These are phyloP conservation scores for Mustela lutreola DNA, from an alignment of 2,113 vertebrate genomes.

Conservation along the genomic window DNA sequence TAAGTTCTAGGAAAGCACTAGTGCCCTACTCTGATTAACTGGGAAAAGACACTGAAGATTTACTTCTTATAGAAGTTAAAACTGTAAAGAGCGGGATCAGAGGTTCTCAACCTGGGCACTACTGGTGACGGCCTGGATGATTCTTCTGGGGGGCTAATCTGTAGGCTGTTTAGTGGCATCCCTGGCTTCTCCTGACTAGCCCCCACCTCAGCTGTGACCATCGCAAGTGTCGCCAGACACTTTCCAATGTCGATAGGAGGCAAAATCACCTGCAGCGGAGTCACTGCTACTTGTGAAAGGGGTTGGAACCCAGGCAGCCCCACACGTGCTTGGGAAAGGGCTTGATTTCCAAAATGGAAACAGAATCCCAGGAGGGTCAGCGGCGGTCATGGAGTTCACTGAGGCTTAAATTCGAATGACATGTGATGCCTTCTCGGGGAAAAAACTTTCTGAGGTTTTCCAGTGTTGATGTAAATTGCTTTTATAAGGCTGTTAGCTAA, in stretches of 20 bases:
- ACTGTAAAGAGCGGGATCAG: neutral
- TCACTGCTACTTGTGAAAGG: neutral
- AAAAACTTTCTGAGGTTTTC: neutral
- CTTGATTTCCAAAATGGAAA: neutral
- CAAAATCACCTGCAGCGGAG: neutral
- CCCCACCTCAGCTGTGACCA: neutral
- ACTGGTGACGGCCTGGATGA: fast-evolving
- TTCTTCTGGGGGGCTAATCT: neutral
- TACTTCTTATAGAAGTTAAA: neutral
- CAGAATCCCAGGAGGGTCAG: neutral
- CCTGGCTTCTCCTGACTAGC: neutral
- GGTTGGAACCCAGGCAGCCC: neutral
- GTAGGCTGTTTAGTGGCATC: neutral
- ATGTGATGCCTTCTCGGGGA: neutral
- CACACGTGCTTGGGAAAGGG: neutral
- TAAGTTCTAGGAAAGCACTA: neutral
- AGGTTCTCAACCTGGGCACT: neutral
- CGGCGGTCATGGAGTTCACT: neutral
- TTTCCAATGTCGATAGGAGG: neutral
- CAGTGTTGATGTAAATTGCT: neutral
- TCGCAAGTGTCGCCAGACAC: neutral
- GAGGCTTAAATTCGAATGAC: neutral
- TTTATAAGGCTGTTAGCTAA: neutral
- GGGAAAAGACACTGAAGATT: neutral
- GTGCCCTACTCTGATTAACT: neutral